Base-by-base conservation (phyloP, 2,888 invertebrate genomes). In the Thecocarcelia acutangulata region DNA sequence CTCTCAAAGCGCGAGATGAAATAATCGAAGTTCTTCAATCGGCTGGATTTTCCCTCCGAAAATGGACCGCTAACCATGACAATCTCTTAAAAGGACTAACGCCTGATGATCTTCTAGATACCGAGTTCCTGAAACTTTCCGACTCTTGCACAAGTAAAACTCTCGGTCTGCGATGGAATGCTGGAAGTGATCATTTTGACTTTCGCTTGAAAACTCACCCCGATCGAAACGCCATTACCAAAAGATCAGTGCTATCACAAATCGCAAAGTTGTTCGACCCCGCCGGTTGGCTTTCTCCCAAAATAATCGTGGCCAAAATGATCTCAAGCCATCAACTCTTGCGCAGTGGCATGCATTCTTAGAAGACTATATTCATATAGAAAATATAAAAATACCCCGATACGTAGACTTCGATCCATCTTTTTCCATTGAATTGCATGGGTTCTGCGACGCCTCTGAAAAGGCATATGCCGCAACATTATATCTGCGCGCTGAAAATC, bases 31-130 rank as follows among this genome's bases (percentile, higher is more conserved):
- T 56, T 0, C 33, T 75, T 13, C 9, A 42, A 12, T 66, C 64
- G 0, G 66, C 75, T 33, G 46, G 66, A 1, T 75, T 66, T 33
- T n/a, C 15, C 12, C 46, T 66, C n/a, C 28, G 58, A 0, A 75
- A 75, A 50, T 66, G 66, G 58, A 75, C 58, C 2, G 52, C 66
- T 1, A 75, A 66, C 19, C 11, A 13, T 4, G 28, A 44, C 2
- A 13, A 66, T 12, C 12, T 75, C 19, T 13, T 56, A 12, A 4
- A 40, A 42, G 19, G 19, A 9, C 2, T 61, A 9, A 24, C 63
- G 1, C 37, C 37, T 1, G 59, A 72, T 3, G 17, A 58, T 28
- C 19, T 72, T 1, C 17, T 56, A 6, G 19, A 33, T 48, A n/a
- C 50, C 44, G 64, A 74, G n/a, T 58, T 64, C 9, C 48, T 56